Evolutionary conservation across 2,113 vertebrate genomes (phyloP).

Genomic region (Syngnathus scovelli): DNA sequence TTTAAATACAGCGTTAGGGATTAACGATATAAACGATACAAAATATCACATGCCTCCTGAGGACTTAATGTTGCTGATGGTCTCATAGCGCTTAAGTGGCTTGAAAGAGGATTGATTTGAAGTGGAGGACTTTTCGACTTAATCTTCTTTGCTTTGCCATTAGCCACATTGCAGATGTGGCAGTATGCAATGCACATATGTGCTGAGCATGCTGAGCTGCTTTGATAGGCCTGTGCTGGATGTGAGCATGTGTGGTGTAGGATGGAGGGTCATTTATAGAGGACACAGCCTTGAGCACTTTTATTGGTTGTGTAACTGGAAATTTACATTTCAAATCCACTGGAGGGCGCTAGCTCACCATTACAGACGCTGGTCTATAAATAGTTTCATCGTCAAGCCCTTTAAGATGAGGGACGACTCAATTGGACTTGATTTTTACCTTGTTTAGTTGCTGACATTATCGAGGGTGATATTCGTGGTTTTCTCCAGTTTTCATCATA

Average conservation of each 20-base stretch:
- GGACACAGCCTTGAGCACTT: background rate
- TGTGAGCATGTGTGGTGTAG: background rate
- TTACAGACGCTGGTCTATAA: background rate
- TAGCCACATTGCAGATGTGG: background rate
- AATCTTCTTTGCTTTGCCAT: conserved; percentile 15
- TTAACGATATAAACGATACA: background rate
- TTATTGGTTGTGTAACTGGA: background rate
- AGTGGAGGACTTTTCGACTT: background rate
- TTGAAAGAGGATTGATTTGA: background rate
- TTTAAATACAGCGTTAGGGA: background rate
- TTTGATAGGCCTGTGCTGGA: background rate
- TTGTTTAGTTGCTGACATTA: background rate
- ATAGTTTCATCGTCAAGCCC: background rate
- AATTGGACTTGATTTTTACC: background rate
- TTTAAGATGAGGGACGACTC: no score
- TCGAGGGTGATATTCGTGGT: background rate
- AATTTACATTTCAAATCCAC: conserved; percentile 24
- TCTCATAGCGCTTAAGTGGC: background rate
- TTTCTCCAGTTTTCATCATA: background rate
- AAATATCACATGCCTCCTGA: background rate
- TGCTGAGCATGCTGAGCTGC: background rate
- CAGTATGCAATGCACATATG: background rate
- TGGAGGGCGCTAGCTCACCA: conserved; percentile 50
- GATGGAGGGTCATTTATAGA: background rate
- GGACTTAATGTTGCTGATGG: conserved; percentile 6